These are phyloP conservation scores for Melanogrammus aeglefinus DNA, from an alignment of 2,797 vertebrate species.

Conservation along the genomic window DNA sequence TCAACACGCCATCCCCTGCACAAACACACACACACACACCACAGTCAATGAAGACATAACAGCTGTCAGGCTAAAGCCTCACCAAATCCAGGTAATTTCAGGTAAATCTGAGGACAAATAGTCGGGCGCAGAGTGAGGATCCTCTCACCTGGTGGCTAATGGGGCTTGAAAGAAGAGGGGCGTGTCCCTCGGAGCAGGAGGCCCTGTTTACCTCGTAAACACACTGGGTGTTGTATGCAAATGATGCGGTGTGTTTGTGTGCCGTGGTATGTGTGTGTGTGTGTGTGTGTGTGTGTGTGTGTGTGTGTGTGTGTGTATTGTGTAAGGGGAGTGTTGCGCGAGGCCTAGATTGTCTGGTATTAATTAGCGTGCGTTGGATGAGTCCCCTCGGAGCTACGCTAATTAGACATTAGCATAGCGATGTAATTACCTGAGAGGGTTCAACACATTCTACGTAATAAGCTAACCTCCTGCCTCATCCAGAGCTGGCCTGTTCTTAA, in stretches of 20 bases:
- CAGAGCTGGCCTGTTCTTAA: constrained; percentile 21
- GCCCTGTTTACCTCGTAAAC: neutral
- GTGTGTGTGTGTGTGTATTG: constrained; percentile 48
- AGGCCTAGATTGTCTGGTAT: constrained; percentile 74
- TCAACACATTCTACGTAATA: constrained; percentile 73
- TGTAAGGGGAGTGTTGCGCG: neutral
- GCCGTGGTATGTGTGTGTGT: constrained; percentile 37
- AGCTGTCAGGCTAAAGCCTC: neutral
- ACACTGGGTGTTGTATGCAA: constrained; percentile 3
- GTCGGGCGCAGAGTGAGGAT: neutral
- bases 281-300: neutral
- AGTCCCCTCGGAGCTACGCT: constrained; percentile 83
- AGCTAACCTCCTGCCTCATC: constrained; percentile 61
- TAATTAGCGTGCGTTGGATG: constrained; percentile 84
- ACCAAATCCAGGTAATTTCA: neutral
- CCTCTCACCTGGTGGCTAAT: constrained; percentile 52
- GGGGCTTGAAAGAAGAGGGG: constrained; percentile 15
- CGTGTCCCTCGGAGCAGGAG: neutral
- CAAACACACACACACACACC: neutral
- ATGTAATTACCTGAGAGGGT: constrained; percentile 85
- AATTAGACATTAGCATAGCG: constrained; percentile 92
- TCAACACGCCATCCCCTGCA: neutral
- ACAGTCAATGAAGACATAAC: neutral
- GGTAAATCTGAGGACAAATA: neutral
- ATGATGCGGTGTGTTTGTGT: neutral